Base-by-base conservation (phyloP, 1,140 invertebrate species). In the Sinella curviseta region DNA sequence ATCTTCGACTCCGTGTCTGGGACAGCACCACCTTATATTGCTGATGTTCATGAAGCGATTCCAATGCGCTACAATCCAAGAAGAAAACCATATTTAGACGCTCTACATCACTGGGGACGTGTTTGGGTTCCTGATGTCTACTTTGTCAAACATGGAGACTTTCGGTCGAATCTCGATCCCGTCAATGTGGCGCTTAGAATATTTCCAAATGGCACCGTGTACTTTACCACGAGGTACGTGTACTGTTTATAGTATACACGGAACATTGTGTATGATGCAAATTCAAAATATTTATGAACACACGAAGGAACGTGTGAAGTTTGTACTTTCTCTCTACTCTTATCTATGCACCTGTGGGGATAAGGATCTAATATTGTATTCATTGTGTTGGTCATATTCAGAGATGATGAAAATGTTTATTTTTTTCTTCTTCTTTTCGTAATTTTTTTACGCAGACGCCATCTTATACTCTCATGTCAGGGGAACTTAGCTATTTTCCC, bases 141-240 rank as follows among this genome's bases (percentile, higher is more conserved):
- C 87, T 96, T 96, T 89, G 96, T 96, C 86, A 96, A 96, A 93
- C 95, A 96, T 87, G 95, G 95, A 78, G 94, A 96, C 87, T 96
- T 96, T 88, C 95, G 96, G 89, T 93, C 95, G 87, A 94, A 94
- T 48, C 91, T 96, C 84, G 94, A 94, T 86, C 95, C 94, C 65
- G 92, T 94, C 86, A 94, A 96, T 89, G 95, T 97, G 84, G 93
- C 94, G 79, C 90, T 97, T 85, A 90, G 94, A 85, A 95, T 97
- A 85, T 95, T 92, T 87, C 91, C 93, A 84, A 96, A 97, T 86
- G 95, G 95, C 86, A 96, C 94, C 84, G 94, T 97, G 87, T 93
- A 93, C 88, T 97, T 96, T 88, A 92, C 95, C 86, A 95, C 95
- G 92, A 91, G 94, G 70, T 74, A 65, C 57, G 16, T 48, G 20